Evolutionary conservation across 1,140 invertebrate genomes (phyloP), one percentile per base, ranked within the genome.

Genomic region (Panulirus ornatus): DNA sequence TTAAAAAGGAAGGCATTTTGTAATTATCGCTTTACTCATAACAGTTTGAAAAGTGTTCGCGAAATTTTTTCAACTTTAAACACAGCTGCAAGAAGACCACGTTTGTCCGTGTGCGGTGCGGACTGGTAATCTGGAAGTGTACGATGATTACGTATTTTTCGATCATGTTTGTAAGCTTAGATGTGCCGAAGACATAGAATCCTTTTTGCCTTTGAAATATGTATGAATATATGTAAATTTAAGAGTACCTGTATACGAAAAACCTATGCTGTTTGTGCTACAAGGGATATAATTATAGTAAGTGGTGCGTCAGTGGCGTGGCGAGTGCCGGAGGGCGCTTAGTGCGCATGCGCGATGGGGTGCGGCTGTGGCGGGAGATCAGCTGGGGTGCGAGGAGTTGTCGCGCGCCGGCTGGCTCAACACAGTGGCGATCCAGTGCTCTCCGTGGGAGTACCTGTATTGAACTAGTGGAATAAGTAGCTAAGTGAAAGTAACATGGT

Each of bases 281-380:
- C n/a, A 84, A 47, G 16, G 11, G 38, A 78, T 63, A 44, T 78
- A 36, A 78, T 34, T 40, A 27, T 38, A 73, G 71, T 38, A 76
- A 66, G 51, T 63, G 47, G 47, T 78, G 75, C 47, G 73, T 19
- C 36, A 36, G 47, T 9, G 40, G 75, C 70, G 54, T 70, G 79
- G 79, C 38, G 70, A 27, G 66, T 89, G 66, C n/a, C 22, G 36
- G 84, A 73, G 79, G 66, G 54, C 42, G 63, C 42, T 73, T 54
- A 88, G 44, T 90, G 91, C 91, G 91, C 91, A 90, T 92, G 91
- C 91, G 91, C 71, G 22, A 51, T 90, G 88, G n/a, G 88, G 88
- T 90, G 88, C 88, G 88, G 88, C 88, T 85, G 88, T 90, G 88
- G 88, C 88, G 88, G 81, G 81, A 84, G 88, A 84, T 78, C 81